These are phyloP conservation scores for Tetrapedia diversipes DNA, from an alignment of 2,888 invertebrate genomes.

Conservation along the genomic window DNA sequence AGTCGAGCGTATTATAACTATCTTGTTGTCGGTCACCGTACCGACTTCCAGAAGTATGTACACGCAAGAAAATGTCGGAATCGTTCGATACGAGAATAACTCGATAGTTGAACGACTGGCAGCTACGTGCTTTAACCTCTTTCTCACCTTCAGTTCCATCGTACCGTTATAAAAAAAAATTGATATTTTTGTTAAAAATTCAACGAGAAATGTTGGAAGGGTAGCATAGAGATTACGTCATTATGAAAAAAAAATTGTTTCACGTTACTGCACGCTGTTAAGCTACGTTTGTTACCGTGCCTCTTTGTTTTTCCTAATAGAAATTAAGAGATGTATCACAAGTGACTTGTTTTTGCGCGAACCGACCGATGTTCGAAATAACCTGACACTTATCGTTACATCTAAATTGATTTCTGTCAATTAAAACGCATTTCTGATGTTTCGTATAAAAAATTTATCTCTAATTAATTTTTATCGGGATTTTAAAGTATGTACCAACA, in stretches of 20 bases:
- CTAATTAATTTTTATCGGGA: neutral
- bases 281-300: neutral
- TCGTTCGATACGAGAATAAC: slow-evolving; percentile 28
- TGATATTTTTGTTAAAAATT: neutral
- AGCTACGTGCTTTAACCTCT: neutral
- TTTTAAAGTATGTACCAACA: too few species aligned
- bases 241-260: neutral
- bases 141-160: neutral
- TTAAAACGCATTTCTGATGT: neutral
- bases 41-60: slow-evolving; percentile 24
- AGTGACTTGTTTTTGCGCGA: slow-evolving; percentile 7
- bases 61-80: slow-evolving; percentile 35
- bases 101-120: neutral
- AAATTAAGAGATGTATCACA: slow-evolving; percentile 1
- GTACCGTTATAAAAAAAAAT: neutral
- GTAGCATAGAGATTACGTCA: neutral
- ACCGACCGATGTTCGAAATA: neutral
- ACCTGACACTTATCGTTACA: slow-evolving; percentile 1
- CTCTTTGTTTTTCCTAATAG: neutral
- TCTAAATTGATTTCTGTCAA: slow-evolving; percentile 7
- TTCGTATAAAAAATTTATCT: neutral
- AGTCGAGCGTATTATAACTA: slow-evolving; percentile 37
- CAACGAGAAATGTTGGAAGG: neutral
- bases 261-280: neutral
- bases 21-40: slow-evolving; percentile 26